A percentile compares a stretch with the other conserved stretches of the same genome.
Conservation (phyloP, 37 sponge, comb jelly and placozoan species). For the Tethya wilhelma region DNA sequence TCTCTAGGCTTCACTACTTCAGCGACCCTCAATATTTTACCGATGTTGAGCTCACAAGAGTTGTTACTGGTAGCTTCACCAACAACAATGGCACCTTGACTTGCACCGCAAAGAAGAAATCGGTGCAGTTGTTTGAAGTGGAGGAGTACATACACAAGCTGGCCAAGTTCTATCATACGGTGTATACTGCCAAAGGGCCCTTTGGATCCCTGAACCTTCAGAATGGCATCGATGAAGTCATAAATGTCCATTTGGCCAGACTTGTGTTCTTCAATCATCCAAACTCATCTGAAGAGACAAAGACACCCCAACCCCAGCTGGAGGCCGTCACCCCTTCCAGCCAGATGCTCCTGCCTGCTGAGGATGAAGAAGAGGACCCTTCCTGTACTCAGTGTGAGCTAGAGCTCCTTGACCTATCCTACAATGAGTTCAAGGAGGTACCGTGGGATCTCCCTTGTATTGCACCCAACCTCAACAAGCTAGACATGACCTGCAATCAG, state of each 20-base stretch:
- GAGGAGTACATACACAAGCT: constrained; percentile 27
- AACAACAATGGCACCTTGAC: constrained; percentile 1
- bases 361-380: constrained; percentile 23
- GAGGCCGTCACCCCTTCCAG: neutral
- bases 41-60: constrained; percentile 22
- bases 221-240: constrained; percentile 9
- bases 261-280: neutral
- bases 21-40: constrained; percentile 33
- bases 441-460: constrained; percentile 79
- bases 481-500: constrained; percentile 43
- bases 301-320: neutral
- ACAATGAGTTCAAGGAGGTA: constrained; percentile 58
- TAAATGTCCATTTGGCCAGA: constrained; percentile 25
- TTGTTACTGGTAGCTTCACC: constrained; percentile 3
- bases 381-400: constrained; percentile 6
- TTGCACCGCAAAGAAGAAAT: neutral
- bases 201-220: neutral
- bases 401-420: constrained; percentile 59
- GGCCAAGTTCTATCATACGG: constrained; percentile 30
- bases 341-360: neutral
- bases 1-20: constrained; percentile 58
- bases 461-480: constrained; percentile 66
- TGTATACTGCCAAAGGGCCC: neutral
- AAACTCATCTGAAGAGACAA: no score
- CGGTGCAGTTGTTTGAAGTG: neutral